phyloP scores from a whole-genome alignment of 1,140 invertebrate species.

The Heliconius congener region DNA sequence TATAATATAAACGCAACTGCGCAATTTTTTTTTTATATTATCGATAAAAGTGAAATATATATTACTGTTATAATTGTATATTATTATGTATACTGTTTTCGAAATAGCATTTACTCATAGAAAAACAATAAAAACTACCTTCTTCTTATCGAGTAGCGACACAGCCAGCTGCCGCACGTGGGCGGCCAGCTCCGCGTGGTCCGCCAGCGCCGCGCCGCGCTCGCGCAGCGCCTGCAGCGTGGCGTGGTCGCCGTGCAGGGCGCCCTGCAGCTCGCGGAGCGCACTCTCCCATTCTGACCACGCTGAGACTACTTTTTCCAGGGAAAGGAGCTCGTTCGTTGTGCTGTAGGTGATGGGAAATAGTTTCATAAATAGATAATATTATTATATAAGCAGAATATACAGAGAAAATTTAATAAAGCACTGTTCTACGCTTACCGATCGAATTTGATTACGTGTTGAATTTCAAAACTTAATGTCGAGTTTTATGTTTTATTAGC shows the following conservation, averaged over 20 bases:
- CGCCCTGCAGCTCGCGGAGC: constrained; percentile 78
- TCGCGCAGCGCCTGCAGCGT: constrained; percentile 69
- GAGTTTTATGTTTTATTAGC: too few species aligned
- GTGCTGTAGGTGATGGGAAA: constrained; percentile 51
- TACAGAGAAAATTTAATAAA: too few species aligned
- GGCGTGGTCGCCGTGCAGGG: constrained; percentile 78
- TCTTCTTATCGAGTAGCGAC: constrained; percentile 74
- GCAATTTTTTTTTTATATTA: too few species aligned
- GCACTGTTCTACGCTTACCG: too few species aligned
- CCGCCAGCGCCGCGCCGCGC: constrained; percentile 55
- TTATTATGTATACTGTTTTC: too few species aligned
- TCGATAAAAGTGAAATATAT: too few species aligned
- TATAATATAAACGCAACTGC: too few species aligned
- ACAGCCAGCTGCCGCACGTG: constrained; percentile 74
- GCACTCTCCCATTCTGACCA: constrained; percentile 82
- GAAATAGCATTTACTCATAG: neutral
- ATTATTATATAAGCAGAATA: too few species aligned
- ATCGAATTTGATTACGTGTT: too few species aligned
- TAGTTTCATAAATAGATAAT: neutral
- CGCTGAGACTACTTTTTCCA: constrained; percentile 74
- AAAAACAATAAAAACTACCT: constrained; percentile 46
- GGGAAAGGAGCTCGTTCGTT: constrained; percentile 71
- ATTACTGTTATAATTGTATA: too few species aligned
- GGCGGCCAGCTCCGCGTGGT: constrained; percentile 68
- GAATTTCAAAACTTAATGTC: too few species aligned